These are phyloP conservation scores for Meandrusa payeni DNA, from an alignment of 2,888 invertebrate species.

Conservation along the genomic window DNA sequence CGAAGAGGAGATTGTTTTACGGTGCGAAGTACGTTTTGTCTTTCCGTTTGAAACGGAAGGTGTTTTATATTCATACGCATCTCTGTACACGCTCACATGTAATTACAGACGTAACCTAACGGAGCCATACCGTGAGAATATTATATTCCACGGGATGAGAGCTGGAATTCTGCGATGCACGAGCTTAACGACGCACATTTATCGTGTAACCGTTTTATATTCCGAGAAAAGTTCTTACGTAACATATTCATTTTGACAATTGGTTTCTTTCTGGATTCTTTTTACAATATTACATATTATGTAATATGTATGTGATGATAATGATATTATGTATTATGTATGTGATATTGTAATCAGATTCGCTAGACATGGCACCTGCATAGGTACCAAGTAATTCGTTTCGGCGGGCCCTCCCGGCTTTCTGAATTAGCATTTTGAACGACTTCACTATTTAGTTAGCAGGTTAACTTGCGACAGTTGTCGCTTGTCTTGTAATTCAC, in stretches of 20 bases:
- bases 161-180: too few relatives aligned
- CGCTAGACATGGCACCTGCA: not conserved
- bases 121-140: conserved; percentile 7
- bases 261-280: too few relatives aligned
- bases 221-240: too few relatives aligned
- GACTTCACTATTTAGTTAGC: conserved; percentile 8
- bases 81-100: conserved; percentile 2
- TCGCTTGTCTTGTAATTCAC: conserved; percentile 1
- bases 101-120: conserved; percentile 17
- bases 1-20: conserved; percentile 8
- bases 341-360: not conserved
- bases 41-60: conserved; percentile 15
- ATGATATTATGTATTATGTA: too few relatives aligned
- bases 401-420: not conserved
- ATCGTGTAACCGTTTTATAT: conserved; percentile 1
- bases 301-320: too few relatives aligned
- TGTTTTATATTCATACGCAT: conserved; percentile 19
- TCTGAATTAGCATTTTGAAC: conserved; percentile 11
- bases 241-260: too few relatives aligned
- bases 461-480: conserved; percentile 9
- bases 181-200: too few relatives aligned
- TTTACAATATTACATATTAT: too few relatives aligned
- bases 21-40: conserved; percentile 6
- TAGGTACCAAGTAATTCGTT: not conserved
- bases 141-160: conserved; percentile 11